Conservation (phyloP, 2,888 invertebrate genomes). For the Melieria picta region DNA sequence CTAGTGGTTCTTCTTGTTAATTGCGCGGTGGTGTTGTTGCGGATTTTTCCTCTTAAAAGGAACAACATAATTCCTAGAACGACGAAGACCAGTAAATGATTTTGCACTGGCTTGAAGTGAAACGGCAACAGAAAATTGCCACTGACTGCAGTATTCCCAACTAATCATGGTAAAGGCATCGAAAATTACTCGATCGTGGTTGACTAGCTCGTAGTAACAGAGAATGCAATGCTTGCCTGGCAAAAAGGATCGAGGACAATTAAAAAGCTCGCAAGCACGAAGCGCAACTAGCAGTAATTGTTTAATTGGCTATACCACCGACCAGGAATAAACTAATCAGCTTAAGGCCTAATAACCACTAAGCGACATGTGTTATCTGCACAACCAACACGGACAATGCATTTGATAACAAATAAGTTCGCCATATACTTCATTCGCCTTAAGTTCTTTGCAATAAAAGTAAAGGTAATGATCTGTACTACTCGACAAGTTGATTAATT, state of each 20-base stretch:
- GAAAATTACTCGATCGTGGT: constrained; percentile 60
- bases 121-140: constrained; percentile 28
- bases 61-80: constrained; percentile 66
- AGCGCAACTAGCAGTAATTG: constrained; percentile 62
- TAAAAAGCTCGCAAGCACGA: constrained; percentile 64
- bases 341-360: too few species aligned
- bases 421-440: too few species aligned
- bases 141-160: constrained; percentile 44
- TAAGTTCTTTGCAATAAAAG: too few species aligned
- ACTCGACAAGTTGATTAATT: too few species aligned
- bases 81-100: constrained; percentile 42
- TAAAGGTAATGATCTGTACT: too few species aligned
- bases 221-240: constrained; percentile 22
- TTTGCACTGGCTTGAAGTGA: constrained; percentile 12
- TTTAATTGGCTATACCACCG: constrained; percentile 55
- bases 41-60: constrained; percentile 62
- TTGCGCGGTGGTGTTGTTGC: constrained; percentile 36
- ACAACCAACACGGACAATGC: too few species aligned
- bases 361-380: too few species aligned
- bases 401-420: too few species aligned
- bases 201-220: constrained; percentile 40
- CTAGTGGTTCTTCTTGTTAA: constrained; percentile 18
- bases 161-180: constrained; percentile 57
- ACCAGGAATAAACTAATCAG: too few species aligned
- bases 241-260: constrained; percentile 61